Evolutionary conservation across 2,888 invertebrate genomes (phyloP), one percentile per base, ranked within the genome.

Genomic region (Hydrotaea diabolus): DNA sequence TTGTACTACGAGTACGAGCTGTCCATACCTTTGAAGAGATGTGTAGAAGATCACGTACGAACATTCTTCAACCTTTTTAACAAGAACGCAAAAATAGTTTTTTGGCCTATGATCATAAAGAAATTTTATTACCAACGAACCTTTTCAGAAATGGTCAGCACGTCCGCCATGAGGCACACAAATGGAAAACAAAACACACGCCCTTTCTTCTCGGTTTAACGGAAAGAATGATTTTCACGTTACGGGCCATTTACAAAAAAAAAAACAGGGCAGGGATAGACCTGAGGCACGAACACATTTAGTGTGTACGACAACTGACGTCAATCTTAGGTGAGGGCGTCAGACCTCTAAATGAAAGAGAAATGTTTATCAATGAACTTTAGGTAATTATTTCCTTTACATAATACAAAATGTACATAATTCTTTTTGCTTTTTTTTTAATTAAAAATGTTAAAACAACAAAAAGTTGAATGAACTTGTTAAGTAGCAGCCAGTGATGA

Each of bases 161-260:
- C 49, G 49, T 49, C n/a, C 49, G 13, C 15, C 49, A n/a, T 39
- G n/a, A 1, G n/a, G n/a, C 49, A 15, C n/a, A 3, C 15, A 49
- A 49, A 49, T 2, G n/a, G 15, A 49, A 49, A n/a, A n/a, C n/a
- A n/a, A 1, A 3, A 31, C 31, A 43, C 43, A 15, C n/a, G n/a
- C n/a, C 13, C 2, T 49, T 49, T 49, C 2, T 49, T 49, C n/a
- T n/a, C 49, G n/a, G 2, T 49, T 49, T 49, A 49, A 49, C 49
- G n/a, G 49, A 49, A 49, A 49, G 15, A 49, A 15, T n/a, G 7
- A 15, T 49, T 15, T 49, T n/a, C 49, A 49, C 15, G n/a, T 49
- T 49, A 49, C 49, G n/a, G 49, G n/a, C n/a, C 49, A 49, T 49
- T 49, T 49, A 49, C 49, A 49, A 49, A n/a, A 49, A n/a, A 49